A percentile compares a stretch with the other conserved stretches of the same genome.
Evolutionary conservation across 64 coral and sea anemone genomes (phyloP).

Genomic region (Cladopsammia gracilis): DNA sequence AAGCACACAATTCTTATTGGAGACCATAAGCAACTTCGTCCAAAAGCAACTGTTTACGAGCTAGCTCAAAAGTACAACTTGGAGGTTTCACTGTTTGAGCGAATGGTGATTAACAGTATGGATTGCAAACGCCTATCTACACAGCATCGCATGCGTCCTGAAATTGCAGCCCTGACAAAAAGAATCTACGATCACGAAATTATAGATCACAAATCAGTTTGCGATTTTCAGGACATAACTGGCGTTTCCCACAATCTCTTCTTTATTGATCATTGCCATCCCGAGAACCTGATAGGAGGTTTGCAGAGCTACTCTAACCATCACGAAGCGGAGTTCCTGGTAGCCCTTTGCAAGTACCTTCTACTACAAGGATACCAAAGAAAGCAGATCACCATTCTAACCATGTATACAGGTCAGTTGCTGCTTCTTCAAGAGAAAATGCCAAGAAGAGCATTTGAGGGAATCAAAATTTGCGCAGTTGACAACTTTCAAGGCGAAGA

Average conservation of each 20-base stretch:
- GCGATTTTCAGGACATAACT: constrained; percentile 60
- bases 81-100: constrained; percentile 87
- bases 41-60: constrained; percentile 84
- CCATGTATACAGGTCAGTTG: constrained; percentile 89
- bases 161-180: constrained; percentile 77
- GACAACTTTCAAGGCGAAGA: constrained; percentile 95
- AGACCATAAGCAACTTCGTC: constrained; percentile 89
- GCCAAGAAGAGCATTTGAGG: constrained; percentile 64
- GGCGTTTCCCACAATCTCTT: constrained; percentile 81
- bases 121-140: constrained; percentile 76
- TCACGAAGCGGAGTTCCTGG: constrained; percentile 82
- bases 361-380: constrained; percentile 77
- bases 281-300: constrained; percentile 47
- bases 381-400: constrained; percentile 84
- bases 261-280: constrained; percentile 76
- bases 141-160: constrained; percentile 89
- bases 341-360: constrained; percentile 76
- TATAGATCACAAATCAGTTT: constrained; percentile 78
- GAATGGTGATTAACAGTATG: constrained; percentile 89
- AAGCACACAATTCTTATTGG: constrained; percentile 87
- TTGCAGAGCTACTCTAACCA: constrained; percentile 84
- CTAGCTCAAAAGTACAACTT: constrained; percentile 83
- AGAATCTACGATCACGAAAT: constrained; percentile 84
- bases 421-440: constrained; percentile 82
- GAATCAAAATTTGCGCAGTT: constrained; percentile 73